Conservation (phyloP, 2,113 vertebrate species). For the Axis porcinus region DNA sequence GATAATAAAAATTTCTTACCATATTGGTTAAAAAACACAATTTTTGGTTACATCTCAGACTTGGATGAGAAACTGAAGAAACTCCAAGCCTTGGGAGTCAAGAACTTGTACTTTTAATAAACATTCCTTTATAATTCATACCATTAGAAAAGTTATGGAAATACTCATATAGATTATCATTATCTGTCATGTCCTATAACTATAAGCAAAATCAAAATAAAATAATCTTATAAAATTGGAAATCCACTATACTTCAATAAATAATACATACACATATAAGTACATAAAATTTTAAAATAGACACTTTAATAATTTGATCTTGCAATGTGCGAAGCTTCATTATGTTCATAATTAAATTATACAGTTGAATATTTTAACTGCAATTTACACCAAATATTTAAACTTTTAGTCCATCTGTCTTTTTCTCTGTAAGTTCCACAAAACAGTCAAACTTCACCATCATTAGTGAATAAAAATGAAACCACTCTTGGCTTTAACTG, state of each 20-base stretch:
- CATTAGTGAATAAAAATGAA: slow-evolving; percentile 41
- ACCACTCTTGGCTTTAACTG: slow-evolving; percentile 11
- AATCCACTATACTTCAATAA: background rate
- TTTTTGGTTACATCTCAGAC: background rate
- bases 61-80: slow-evolving; percentile 2
- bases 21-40: slow-evolving; percentile 14
- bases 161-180: background rate
- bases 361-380: background rate
- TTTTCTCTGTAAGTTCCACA: slow-evolving; percentile 9
- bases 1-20: slow-evolving; percentile 20
- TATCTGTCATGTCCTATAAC: background rate
- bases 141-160: background rate
- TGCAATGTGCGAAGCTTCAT: background rate
- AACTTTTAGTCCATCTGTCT: slow-evolving; percentile 17
- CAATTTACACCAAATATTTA: slow-evolving; percentile 34
- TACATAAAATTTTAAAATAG: background rate
- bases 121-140: slow-evolving; percentile 15
- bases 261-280: background rate
- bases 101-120: slow-evolving; percentile 35
- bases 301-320: slow-evolving; percentile 7
- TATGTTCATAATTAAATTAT: background rate
- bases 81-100: background rate
- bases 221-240: background rate
- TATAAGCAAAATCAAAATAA: slow-evolving; percentile 25
- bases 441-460: slow-evolving; percentile 26